Base-by-base conservation (phyloP, 2,113 vertebrate species). In the Numenius arquata region DNA sequence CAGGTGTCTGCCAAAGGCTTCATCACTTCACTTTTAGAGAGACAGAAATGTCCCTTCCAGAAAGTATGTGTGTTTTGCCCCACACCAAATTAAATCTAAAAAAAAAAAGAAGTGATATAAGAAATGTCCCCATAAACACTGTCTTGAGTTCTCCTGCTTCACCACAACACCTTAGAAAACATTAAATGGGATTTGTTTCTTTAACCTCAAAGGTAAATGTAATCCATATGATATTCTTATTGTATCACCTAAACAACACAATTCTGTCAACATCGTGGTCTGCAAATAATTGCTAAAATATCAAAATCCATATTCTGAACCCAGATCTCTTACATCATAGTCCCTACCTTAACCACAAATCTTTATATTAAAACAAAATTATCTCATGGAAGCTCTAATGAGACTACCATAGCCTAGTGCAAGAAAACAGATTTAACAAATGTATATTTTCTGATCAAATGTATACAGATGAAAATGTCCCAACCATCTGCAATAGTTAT, bases 1-100 rank as follows among this genome's bases (percentile, higher is more conserved):
- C 17, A 26, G 3, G 4, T 23, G 2, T 40, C 16, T 88, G 22
- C 5, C 47, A 50, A 77, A 77, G 13, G 2, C 30, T 73, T 74
- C 75, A 13, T 74, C n/a, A 41, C 2, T 59, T 75, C 12, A 14
- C 4, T 75, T 71, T 71, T 9, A 72, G 11, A 65, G 14, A 5
- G 0, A 41, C 4, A 58, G 25, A 53, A 73, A 48, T 9, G 5
- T 5, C 6, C 5, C 5, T 55, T 93, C 4, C 38, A 50, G 67
- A 86, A 85, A 40, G 11, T 9, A 48, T 14, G 13, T 48, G 7
- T 50, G 6, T 19, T 74, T 89, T 74, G 8, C 7, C 16, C 9
- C 21, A 47, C 6, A 47, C 2, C 0, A 0, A 62, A 56, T 19
- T 8, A 36, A 41, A 34, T 11, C 2, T 70, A 29, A 50, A 12